Evolutionary conservation across 30 jellyfish, hydroid and myxozoan genomes (phyloP).

Genomic region (Pelagia noctiluca): DNA sequence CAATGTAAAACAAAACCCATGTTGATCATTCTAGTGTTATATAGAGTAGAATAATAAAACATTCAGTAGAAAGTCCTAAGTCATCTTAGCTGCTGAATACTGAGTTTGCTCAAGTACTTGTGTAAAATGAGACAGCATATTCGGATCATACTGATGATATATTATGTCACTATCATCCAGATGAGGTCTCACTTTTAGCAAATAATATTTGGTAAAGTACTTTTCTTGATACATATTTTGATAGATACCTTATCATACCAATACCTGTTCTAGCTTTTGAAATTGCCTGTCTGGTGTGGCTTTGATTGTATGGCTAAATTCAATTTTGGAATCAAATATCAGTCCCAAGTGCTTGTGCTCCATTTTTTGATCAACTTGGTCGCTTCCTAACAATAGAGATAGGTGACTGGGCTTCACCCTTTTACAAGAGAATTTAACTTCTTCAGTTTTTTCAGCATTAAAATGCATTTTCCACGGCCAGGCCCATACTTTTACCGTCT

Average conservation of each 20-base stretch:
- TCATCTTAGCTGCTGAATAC: too few relatives aligned
- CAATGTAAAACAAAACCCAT: too few relatives aligned
- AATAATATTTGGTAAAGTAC: too few relatives aligned
- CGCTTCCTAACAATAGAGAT: not conserved
- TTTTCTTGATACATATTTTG: not conserved
- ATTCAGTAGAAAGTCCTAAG: too few relatives aligned
- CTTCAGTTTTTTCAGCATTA: too few relatives aligned
- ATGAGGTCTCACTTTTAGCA: slow-evolving; percentile 13
- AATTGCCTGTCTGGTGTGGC: slow-evolving; percentile 27
- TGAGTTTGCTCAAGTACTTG: slow-evolving; percentile 11
- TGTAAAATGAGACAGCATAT: not conserved
- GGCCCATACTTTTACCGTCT: slow-evolving; percentile 1
- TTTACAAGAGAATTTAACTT: not conserved
- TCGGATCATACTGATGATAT: slow-evolving; percentile 9
- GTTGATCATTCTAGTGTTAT: too few relatives aligned
- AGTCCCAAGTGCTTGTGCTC: slow-evolving; percentile 25
- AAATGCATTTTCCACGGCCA: too few relatives aligned
- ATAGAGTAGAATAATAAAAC: too few relatives aligned
- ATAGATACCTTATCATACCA: too few relatives aligned
- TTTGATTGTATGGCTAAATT: too few relatives aligned
- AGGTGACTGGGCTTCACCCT: not conserved
- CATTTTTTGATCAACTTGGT: not conserved
- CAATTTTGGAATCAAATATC: slow-evolving; percentile 15
- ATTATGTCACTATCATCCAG: slow-evolving; percentile 42
- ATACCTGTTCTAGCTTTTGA: too few relatives aligned